These are phyloP conservation scores for Gasterosteus aculeatus DNA, from an alignment of 2,113 vertebrate species.

Conservation along the genomic window DNA sequence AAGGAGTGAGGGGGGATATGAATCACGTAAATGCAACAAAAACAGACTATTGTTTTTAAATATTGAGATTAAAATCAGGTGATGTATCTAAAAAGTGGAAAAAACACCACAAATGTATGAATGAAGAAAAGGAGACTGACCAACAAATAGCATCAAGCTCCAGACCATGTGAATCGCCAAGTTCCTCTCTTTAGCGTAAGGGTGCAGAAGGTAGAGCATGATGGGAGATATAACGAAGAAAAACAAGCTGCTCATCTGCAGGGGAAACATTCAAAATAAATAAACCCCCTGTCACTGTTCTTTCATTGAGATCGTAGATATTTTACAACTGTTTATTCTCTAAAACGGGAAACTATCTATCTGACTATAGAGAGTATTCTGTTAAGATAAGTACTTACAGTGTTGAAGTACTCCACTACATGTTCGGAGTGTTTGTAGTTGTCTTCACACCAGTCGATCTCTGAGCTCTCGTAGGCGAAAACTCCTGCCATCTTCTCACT, in stretches of 20 bases:
- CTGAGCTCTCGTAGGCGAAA: conserved; percentile 91
- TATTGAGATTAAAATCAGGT: not conserved
- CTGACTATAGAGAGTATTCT: not conserved
- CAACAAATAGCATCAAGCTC: conserved; percentile 85
- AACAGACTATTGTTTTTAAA: not conserved
- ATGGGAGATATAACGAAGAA: conserved; percentile 89
- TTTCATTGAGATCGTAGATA: not conserved
- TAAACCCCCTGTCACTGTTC: not conserved
- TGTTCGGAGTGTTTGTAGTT: conserved; percentile 88
- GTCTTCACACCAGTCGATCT: conserved; percentile 96
- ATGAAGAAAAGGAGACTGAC: conserved; percentile 73
- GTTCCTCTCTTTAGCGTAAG: conserved; percentile 84
- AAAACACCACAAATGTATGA: not conserved
- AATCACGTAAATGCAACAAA: not conserved
- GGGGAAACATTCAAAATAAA: conserved; percentile 5
- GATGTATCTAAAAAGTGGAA: not conserved
- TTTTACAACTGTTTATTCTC: not conserved
- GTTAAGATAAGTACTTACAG: conserved; percentile 77
- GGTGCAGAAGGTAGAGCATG: conserved; percentile 88
- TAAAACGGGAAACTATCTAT: not conserved
- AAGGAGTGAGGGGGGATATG: not conserved
- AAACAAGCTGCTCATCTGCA: conserved; percentile 90
- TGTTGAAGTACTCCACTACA: conserved; percentile 95
- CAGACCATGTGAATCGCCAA: conserved; percentile 79
- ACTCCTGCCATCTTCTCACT: conserved; percentile 81